Evolutionary conservation across 2,113 vertebrate species (phyloP), one percentile per base, ranked within the genome.

Genomic region (Pseudorhombus dupliciocellatus): DNA sequence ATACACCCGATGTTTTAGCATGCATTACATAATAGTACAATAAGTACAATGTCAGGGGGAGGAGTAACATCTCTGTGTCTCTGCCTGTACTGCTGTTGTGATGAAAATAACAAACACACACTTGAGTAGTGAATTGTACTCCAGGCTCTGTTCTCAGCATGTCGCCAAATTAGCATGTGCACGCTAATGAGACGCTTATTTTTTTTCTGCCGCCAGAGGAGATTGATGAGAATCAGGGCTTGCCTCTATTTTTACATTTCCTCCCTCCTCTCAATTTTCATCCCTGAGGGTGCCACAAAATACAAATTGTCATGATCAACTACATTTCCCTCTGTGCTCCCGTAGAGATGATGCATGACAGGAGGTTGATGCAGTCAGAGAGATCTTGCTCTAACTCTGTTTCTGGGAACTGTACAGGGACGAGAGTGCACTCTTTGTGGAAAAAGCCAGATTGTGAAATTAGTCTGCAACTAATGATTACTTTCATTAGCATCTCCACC

Each of bases 111-210:
- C 16, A 52, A 51, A 68, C 28, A 71, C 42, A 79, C 59, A 62
- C 71, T 44, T 2, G 52, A 37, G 10, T 37, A 65, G 54, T 37
- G 48, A 44, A 44, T 31, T 70, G 51, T 70, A 4, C 55, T 54
- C 54, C 24, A 63, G 30, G 24, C 55, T 72, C 57, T 44, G 70
- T 62, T 84, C 60, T 68, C 71, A 67, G 87, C 83, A 51, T 18
- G 67, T 3, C 1, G 25, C 37, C 20, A 4, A 66, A 81, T 25
- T 50, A n/a, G 21, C 20, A 7, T n/a, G 18, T 50, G 63, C 25
- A 87, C 79, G 77, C 79, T 79, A 84, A 88, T 75, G 30, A 87
- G 66, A 79, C 73, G 65, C 26, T 76, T 72, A 86, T 83, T 75
- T 4, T 18, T 24, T 71, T 37, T 50, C 48, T 6, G 7, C 70